These are phyloP conservation scores for Buceros bicornis DNA, from an alignment of 2,797 vertebrate species.

Conservation along the genomic window DNA sequence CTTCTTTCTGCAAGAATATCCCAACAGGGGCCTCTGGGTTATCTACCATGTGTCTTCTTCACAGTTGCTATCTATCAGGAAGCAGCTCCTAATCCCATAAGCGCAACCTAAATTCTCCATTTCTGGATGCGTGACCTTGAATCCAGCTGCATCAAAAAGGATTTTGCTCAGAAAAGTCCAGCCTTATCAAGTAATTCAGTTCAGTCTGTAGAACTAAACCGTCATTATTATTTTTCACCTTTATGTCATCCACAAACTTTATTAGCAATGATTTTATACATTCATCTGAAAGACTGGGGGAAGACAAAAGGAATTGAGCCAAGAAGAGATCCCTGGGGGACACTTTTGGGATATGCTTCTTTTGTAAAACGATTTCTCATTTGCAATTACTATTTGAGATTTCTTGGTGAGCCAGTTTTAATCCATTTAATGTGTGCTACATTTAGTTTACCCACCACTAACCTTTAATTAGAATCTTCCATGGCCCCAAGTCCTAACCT, in stretches of 20 bases:
- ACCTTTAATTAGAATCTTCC: background rate
- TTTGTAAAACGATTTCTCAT: background rate
- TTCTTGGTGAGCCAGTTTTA: background rate
- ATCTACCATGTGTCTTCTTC: background rate
- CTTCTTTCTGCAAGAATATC: background rate
- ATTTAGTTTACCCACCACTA: background rate
- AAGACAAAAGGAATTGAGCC: background rate
- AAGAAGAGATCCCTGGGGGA: background rate
- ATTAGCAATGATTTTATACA: background rate
- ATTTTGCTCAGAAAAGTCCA: background rate
- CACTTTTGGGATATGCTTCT: background rate
- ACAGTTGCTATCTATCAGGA: background rate
- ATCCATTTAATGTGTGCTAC: background rate
- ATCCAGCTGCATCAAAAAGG: background rate
- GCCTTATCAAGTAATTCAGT: background rate
- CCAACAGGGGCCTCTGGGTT: background rate
- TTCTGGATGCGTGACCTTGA: background rate
- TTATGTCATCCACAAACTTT: background rate
- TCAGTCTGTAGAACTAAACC: background rate
- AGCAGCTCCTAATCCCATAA: background rate
- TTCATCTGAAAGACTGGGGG: background rate
- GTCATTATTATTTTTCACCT: conserved; percentile 1
- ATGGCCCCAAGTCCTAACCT: background rate
- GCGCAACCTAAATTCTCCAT: background rate
- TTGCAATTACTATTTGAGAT: background rate